Percentiles rank a stretch among this genome's conserved stretches.
phyloP scores from a whole-genome alignment of 2,888 invertebrate species.

The Heteromurus nitidus region DNA sequence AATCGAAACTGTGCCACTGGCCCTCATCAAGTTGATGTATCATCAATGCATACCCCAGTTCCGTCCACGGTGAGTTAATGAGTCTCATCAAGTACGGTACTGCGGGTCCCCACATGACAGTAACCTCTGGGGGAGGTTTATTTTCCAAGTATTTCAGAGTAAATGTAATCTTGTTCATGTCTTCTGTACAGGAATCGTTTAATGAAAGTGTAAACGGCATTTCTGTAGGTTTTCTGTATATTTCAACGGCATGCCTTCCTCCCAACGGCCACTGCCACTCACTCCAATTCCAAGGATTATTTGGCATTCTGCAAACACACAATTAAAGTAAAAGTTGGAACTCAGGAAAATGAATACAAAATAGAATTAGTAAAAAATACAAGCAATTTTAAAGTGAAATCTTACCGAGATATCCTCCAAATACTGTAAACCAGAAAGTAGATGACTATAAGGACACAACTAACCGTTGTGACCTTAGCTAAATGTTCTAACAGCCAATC shows the following conservation, averaged over 20 bases:
- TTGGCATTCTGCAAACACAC: constrained; percentile 65
- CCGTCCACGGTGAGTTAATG: constrained; percentile 64
- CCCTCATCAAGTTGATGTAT: constrained; percentile 1
- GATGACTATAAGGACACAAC: constrained; percentile 63
- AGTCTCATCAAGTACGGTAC: constrained; percentile 63
- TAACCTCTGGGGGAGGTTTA: constrained; percentile 40
- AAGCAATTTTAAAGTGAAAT: too few species aligned
- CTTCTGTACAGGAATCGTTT: constrained; percentile 33
- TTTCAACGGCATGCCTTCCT: constrained; percentile 64
- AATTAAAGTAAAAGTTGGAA: too few species aligned
- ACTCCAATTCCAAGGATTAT: constrained; percentile 61
- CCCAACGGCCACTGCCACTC: constrained; percentile 58
- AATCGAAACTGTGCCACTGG: constrained; percentile 33
- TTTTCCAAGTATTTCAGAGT: constrained; percentile 54
- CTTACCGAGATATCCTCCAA: constrained; percentile 67
- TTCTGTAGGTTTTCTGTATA: constrained; percentile 66
- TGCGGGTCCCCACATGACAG: constrained; percentile 67
- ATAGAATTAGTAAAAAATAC: constrained; percentile 9
- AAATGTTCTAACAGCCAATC: constrained; percentile 58
- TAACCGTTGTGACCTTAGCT: constrained; percentile 64
- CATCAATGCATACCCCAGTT: constrained; percentile 40
- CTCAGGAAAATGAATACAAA: too few species aligned
- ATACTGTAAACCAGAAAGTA: constrained; percentile 64
- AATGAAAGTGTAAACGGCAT: constrained; percentile 64
- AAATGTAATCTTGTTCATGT: constrained; percentile 46